Evolutionary conservation across 2,113 vertebrate species (phyloP), one percentile per base, ranked within the genome.

Genomic region (Athene noctua): DNA sequence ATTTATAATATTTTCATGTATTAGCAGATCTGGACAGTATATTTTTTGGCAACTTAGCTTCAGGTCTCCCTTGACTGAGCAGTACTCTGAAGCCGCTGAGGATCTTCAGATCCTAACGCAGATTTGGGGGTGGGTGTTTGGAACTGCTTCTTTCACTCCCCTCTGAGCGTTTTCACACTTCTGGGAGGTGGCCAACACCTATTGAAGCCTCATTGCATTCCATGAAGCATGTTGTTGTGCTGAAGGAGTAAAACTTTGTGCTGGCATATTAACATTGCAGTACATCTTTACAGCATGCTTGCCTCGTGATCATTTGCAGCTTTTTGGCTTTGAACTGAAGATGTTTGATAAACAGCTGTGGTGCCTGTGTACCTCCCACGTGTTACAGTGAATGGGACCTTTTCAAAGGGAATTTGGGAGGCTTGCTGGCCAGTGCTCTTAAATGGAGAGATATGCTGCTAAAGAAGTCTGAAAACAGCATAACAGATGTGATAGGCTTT

Each of bases 181-280:
- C 4, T 49, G 52, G 13, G 29, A 54, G 32, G 38, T 40, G 26
- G 10, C 38, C 16, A 23, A 11, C 7, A 36, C 34, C n/a, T 38
- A 2, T 9, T 20, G 10, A 75, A 47, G 20, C 34, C 21, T 49
- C 22, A 3, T 46, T 9, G n/a, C 0, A 0, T 84, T 90, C 57
- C 23, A 3, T 22, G 54, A 75, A 83, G 52, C 7, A 6, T 11
- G 4, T 40, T 46, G 26, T 55, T 68, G 36, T 1, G 1, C 36
- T 46, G 61, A 61, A 70, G n/a, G 63, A 92, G 46, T 67, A 80
- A 38, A 63, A 54, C 36, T 27, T 57, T n/a, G 0, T 57, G 23
- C 15, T 32, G 57, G 38, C 2, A 0, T 12, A 9, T 36, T 40
- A 71, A 59, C 6, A 2, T 36, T 21, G 30, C 6, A 1, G n/a